These are phyloP conservation scores for Dascyllus trimaculatus DNA, from an alignment of 2,113 vertebrate species.

Conservation along the genomic window DNA sequence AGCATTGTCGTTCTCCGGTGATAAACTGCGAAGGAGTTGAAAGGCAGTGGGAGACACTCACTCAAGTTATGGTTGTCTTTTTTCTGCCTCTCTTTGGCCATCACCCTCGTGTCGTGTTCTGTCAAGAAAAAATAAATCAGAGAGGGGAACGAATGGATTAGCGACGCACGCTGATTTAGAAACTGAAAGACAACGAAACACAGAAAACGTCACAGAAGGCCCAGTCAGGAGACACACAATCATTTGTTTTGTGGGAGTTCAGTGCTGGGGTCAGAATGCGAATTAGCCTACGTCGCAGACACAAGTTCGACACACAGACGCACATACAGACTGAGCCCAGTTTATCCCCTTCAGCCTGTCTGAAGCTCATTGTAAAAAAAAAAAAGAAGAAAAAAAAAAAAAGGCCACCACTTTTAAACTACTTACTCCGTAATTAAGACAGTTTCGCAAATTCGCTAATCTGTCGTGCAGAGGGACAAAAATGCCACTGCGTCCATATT, in stretches of 20 bases:
- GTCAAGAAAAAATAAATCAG: slow-evolving; percentile 79
- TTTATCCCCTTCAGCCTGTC: slow-evolving; percentile 60
- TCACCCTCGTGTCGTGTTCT: slow-evolving; percentile 93
- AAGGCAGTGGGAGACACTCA: slow-evolving; percentile 84
- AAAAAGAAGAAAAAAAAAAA: slow-evolving; percentile 53
- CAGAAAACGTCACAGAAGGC: slow-evolving; percentile 44
- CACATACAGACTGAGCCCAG: slow-evolving; percentile 39
- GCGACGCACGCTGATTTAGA: slow-evolving; percentile 67
- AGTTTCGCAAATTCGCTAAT: slow-evolving; percentile 75
- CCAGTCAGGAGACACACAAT: slow-evolving; percentile 54
- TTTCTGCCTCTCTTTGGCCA: slow-evolving; percentile 97
- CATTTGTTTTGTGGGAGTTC: slow-evolving; percentile 54
- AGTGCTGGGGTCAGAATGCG: slow-evolving; percentile 56
- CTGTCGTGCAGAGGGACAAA: slow-evolving; percentile 47
- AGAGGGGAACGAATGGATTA: slow-evolving; percentile 68
- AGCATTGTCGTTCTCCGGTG: background rate
- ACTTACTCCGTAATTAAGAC: slow-evolving; percentile 72
- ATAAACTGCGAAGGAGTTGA: slow-evolving; percentile 71
- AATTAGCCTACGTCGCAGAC: background rate
- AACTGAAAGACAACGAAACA: slow-evolving; percentile 67
- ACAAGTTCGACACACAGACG: slow-evolving; percentile 48
- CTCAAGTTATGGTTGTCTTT: slow-evolving; percentile 99
- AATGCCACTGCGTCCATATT: slow-evolving; percentile 80
- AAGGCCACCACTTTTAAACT: slow-evolving; percentile 61
- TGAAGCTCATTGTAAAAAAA: slow-evolving; percentile 67